Base-by-base conservation (phyloP, 1,140 invertebrate species). In the Battus philenor region DNA sequence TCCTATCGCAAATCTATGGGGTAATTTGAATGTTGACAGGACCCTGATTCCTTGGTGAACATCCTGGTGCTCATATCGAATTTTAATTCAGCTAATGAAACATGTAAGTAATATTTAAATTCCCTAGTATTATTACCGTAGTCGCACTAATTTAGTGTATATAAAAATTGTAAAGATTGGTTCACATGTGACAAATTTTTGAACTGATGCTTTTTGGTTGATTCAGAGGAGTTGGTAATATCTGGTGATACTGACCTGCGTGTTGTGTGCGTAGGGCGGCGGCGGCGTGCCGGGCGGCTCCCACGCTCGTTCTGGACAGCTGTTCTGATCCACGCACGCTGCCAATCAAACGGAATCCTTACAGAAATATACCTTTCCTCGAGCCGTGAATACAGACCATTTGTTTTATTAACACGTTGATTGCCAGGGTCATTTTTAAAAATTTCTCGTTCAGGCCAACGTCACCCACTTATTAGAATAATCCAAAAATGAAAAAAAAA, bases 211-310 rank as follows among this genome's bases (percentile, higher is more conserved):
- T 26, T n/a, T 1, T 2, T 2, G 7, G 10, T n/a, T 26, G 7
- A n/a, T n/a, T n/a, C n/a, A n/a, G n/a, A n/a, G n/a, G n/a, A n/a
- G n/a, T n/a, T n/a, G n/a, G n/a, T n/a, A n/a, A n/a, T n/a, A n/a
- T n/a, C n/a, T n/a, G n/a, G n/a, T n/a, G 10, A n/a, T 1, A 8
- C 2, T 8, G 54, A 73, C 67, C 62, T 68, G 73, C 17, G 68
- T 64, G 51, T 61, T 69, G 59, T 85, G 55, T 87, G 87, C 66
- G 87, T 96, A 96, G 6, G 94, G 94, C 27, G 95, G 94, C 29
- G 94, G 95, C 10, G 95, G 94, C 27, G 94, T 95, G 26, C 94
- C 94, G 1, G 94, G 94, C 16, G 94, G 94, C 26, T 84, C 18
- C 63, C 66, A 26, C 89, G 88, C 2, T 82, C 69, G 57, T 89